Evolutionary conservation across 1,140 invertebrate genomes (phyloP).

Genomic region (Magallana angulata): DNA sequence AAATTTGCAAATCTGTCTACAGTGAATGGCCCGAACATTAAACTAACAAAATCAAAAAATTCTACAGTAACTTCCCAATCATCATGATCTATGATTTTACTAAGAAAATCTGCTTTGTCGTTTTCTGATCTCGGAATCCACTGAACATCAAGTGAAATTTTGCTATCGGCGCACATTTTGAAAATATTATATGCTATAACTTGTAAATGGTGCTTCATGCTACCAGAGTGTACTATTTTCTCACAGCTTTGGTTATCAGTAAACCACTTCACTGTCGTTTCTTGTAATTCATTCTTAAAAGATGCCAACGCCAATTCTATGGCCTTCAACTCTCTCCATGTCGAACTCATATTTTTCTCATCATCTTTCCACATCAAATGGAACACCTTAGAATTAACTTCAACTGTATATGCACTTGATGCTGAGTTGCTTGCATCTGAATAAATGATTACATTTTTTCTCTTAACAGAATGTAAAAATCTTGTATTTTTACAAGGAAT

Average conservation of each 20-base stretch:
- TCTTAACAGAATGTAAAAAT: background rate
- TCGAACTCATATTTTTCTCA: background rate
- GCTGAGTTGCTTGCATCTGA: slow-evolving; percentile 33
- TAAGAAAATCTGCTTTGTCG: too few species aligned
- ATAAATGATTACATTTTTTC: background rate
- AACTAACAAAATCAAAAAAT: too few species aligned
- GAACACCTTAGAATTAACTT: slow-evolving; percentile 30
- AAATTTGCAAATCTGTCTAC: too few species aligned
- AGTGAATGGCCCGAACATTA: too few species aligned
- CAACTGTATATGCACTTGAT: background rate
- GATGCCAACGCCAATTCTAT: too few species aligned
- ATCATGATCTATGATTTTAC: too few species aligned
- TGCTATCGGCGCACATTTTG: background rate
- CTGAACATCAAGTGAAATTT: background rate
- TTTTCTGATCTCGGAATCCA: background rate
- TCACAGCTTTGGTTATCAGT: too few species aligned
- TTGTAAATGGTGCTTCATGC: background rate
- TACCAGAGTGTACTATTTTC: background rate
- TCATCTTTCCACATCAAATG: background rate
- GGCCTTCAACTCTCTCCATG: slow-evolving; percentile 1
- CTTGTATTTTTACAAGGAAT: background rate
- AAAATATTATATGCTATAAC: too few species aligned
- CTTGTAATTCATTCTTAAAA: too few species aligned
- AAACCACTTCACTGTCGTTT: too few species aligned
- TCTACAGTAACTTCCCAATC: too few species aligned